Conservation (phyloP, 2,888 invertebrate genomes). For the Pandemis heparana region DNA sequence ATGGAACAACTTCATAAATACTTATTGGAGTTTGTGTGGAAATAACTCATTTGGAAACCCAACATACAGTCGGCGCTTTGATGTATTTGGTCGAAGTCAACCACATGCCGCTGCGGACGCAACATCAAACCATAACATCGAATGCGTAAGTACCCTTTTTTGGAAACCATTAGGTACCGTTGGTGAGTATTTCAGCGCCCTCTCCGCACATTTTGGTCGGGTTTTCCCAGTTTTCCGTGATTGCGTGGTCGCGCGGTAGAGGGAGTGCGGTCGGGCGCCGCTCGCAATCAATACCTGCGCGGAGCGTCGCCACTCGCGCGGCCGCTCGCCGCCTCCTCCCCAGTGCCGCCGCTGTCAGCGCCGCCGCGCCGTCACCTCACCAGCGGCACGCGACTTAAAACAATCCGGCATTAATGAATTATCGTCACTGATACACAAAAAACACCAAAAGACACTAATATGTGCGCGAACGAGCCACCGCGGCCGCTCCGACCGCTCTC, state of each 20-base stretch:
- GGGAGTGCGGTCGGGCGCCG: slow-evolving; percentile 63
- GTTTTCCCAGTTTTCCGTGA: slow-evolving; percentile 64
- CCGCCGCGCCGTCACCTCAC: slow-evolving; percentile 65
- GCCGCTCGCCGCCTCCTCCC: slow-evolving; percentile 52
- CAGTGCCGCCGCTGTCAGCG: slow-evolving; percentile 70
- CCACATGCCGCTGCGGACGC: background rate
- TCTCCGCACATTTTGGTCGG: slow-evolving; percentile 64
- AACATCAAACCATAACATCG: background rate
- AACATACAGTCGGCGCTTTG: background rate
- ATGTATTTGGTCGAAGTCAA: background rate
- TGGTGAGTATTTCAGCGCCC: slow-evolving; percentile 60
- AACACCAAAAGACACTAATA: slow-evolving; percentile 53
- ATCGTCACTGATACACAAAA: slow-evolving; percentile 34
- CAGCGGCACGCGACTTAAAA: slow-evolving; percentile 54
- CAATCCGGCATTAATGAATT: slow-evolving; percentile 36
- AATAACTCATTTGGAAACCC: background rate
- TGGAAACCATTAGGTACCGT: background rate
- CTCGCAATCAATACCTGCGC: slow-evolving; percentile 81
- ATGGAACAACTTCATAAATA: background rate
- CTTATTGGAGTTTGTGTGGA: background rate
- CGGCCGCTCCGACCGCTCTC: slow-evolving; percentile 1
- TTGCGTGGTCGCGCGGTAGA: slow-evolving; percentile 59
- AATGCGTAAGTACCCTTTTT: background rate
- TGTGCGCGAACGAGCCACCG: slow-evolving; percentile 46
- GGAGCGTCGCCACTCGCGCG: slow-evolving; percentile 52